Percentiles rank a stretch among this genome's conserved stretches.
Conservation (phyloP, 2,797 vertebrate species). For the Mus minutoides region DNA sequence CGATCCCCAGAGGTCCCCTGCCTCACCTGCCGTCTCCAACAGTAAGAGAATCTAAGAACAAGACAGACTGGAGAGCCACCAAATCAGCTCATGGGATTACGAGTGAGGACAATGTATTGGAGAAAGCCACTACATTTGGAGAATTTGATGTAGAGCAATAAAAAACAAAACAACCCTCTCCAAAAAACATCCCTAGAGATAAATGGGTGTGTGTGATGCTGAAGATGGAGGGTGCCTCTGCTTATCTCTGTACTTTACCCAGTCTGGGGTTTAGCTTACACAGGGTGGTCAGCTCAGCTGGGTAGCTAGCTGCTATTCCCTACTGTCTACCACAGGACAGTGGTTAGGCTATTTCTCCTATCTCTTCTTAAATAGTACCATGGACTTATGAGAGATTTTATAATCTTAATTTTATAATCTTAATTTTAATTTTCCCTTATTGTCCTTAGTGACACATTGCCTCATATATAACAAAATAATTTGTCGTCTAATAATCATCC, state of each 20-base stretch:
- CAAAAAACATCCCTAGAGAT: not conserved
- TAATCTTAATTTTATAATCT: no score
- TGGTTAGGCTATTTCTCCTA: not conserved
- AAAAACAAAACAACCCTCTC: not conserved
- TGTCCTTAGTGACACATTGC: constrained; percentile 23
- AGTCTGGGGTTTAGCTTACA: not conserved
- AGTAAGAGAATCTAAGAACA: not conserved
- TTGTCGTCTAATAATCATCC: not conserved
- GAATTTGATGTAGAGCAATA: not conserved
- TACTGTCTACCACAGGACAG: not conserved
- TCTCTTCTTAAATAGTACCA: constrained; percentile 31
- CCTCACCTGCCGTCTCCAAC: not conserved
- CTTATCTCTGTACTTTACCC: not conserved
- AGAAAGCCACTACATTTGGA: not conserved
- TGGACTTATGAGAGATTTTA: not conserved
- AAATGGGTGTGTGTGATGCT: not conserved
- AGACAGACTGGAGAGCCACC: not conserved
- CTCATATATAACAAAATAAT: not conserved
- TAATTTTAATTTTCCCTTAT: constrained; percentile 39
- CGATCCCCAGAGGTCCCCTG: not conserved
- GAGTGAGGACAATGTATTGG: no score
- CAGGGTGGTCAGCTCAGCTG: not conserved
- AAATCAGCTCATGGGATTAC: not conserved
- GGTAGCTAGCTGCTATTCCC: no score
- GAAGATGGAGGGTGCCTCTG: not conserved